Conservation (phyloP, 2,888 invertebrate genomes). For the Pocota personata region DNA sequence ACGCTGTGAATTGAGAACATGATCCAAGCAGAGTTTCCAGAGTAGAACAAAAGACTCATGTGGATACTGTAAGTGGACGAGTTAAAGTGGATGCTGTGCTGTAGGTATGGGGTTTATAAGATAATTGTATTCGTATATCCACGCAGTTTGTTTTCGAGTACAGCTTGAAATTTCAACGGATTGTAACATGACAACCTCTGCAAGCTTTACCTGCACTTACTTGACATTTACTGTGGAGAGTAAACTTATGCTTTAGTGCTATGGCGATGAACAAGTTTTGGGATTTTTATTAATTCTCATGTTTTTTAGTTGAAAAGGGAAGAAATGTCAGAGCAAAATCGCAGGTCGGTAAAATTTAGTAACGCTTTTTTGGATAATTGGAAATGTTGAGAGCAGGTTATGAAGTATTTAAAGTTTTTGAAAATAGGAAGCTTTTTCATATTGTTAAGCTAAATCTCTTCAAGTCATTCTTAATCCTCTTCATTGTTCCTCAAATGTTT, state of each 20-base stretch:
- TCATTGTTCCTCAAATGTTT: too few relatives aligned
- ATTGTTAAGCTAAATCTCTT: too few relatives aligned
- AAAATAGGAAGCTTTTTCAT: too few relatives aligned
- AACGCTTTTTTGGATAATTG: too few relatives aligned
- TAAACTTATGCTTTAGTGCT: background rate
- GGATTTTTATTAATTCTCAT: background rate
- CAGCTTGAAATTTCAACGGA: slow-evolving; percentile 8
- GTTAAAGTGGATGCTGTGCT: background rate
- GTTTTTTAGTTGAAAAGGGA: background rate
- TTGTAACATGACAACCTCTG: background rate
- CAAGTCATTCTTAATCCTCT: too few relatives aligned
- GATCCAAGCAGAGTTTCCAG: slow-evolving; percentile 21
- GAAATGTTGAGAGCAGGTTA: too few relatives aligned
- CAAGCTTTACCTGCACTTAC: background rate
- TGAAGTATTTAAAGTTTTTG: too few relatives aligned
- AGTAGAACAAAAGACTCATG: slow-evolving; percentile 12
- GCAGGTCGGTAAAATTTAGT: too few relatives aligned
- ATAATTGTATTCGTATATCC: slow-evolving; percentile 19
- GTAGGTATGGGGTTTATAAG: background rate
- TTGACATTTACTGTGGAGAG: background rate
- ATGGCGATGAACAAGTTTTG: background rate
- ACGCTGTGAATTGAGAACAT: slow-evolving; percentile 55
- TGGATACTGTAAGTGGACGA: background rate
- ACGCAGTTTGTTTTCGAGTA: slow-evolving; percentile 4
- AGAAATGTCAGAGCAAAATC: background rate